These are phyloP conservation scores for Dicycla oo DNA, from an alignment of 2,888 invertebrate species.

Conservation along the genomic window DNA sequence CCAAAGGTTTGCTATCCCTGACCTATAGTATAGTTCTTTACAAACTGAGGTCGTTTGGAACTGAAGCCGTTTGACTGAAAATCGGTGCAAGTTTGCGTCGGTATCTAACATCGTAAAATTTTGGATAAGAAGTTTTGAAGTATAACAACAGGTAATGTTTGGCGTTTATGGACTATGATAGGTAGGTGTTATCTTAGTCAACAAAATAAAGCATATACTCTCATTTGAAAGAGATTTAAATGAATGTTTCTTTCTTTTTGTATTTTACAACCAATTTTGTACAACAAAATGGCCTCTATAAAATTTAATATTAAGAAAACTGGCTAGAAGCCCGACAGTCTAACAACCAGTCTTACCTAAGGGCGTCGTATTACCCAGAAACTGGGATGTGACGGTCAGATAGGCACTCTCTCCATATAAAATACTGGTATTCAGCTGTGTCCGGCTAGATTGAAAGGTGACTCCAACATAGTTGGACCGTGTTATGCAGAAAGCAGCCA, in stretches of 20 bases:
- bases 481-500: no score
- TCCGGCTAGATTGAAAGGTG: background rate
- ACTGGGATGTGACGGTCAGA: background rate
- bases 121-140: constrained; percentile 17
- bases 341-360: background rate
- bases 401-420: background rate
- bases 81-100: constrained; percentile 41
- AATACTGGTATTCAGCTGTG: background rate
- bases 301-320: background rate
- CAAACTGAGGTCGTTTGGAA: constrained; percentile 45
- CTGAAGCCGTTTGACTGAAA: constrained; percentile 43
- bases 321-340: background rate
- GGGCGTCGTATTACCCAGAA: background rate
- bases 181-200: background rate
- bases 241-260: background rate
- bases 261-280: no score
- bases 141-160: constrained; percentile 19
- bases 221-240: background rate
- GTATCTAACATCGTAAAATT: constrained; percentile 34
- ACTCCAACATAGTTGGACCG: background rate
- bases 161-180: no score
- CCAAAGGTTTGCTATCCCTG: background rate
- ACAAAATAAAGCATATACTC: background rate
- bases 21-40: constrained; percentile 23
- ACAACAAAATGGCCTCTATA: background rate